A percentile compares a stretch with the other conserved stretches of the same genome.
These are phyloP conservation scores for Limnephilus auricula DNA, from an alignment of 2,888 invertebrate genomes.

Conservation along the genomic window DNA sequence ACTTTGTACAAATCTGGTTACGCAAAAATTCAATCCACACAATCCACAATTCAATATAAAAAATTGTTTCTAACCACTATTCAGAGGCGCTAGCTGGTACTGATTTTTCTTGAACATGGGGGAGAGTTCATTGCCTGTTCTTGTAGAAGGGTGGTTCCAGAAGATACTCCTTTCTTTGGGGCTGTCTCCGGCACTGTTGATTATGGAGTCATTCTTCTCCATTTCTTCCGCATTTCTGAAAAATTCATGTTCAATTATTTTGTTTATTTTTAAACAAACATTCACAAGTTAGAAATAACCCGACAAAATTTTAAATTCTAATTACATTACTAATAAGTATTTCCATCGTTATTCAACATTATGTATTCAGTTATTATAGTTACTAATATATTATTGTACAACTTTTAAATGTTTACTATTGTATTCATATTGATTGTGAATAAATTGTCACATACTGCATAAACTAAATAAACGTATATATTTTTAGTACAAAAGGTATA, in stretches of 20 bases:
- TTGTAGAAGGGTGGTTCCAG: constrained; percentile 77
- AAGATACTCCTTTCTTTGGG: constrained; percentile 65
- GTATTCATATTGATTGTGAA: too few species aligned
- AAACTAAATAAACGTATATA: too few species aligned
- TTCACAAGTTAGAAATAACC: background rate
- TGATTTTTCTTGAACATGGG: constrained; percentile 74
- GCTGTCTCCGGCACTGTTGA: constrained; percentile 66
- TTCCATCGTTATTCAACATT: too few species aligned
- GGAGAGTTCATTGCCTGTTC: constrained; percentile 75
- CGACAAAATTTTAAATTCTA: too few species aligned
- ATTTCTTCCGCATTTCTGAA: constrained; percentile 65
- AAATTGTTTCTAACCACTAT: constrained; percentile 70
- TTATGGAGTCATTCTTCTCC: constrained; percentile 61
- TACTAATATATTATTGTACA: too few species aligned
- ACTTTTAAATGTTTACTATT: too few species aligned
- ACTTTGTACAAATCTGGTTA: too few species aligned
- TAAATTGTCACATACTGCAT: too few species aligned
- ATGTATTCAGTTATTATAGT: too few species aligned
- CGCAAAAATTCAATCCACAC: background rate
- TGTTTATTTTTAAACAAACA: background rate
- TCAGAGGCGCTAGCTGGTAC: constrained; percentile 79
- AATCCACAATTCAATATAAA: background rate
- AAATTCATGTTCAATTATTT: background rate
- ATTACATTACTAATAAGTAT: too few species aligned
- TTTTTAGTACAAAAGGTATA: too few species aligned